Evolutionary conservation across 2,888 invertebrate species (phyloP).

Genomic region (Sabellastarte sp.): DNA sequence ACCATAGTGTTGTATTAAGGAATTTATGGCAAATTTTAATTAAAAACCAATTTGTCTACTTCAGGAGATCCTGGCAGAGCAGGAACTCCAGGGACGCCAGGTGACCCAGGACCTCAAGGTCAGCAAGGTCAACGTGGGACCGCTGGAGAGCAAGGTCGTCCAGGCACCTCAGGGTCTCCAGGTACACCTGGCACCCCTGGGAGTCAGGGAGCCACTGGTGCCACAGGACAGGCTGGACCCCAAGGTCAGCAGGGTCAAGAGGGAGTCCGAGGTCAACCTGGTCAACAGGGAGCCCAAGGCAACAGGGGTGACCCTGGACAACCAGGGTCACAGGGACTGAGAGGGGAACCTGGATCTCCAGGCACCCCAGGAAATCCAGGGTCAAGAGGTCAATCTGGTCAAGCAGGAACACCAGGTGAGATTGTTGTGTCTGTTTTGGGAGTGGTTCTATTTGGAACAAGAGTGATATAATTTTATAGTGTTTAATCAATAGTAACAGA

Average conservation of each 20-base stretch:
- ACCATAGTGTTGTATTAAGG: too few relatives aligned
- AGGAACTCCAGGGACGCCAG: constrained; percentile 26
- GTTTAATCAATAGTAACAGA: too few relatives aligned
- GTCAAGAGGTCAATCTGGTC: constrained; percentile 4
- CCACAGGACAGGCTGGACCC: constrained; percentile 6
- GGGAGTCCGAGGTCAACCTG: not conserved
- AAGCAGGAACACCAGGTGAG: constrained; percentile 4
- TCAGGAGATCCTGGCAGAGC: not conserved
- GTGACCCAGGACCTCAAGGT: constrained; percentile 24
- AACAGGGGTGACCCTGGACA: not conserved
- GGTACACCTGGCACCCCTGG: constrained; percentile 18
- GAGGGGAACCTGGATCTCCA: constrained; percentile 19
- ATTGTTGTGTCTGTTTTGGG: not conserved
- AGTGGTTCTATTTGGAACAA: too few relatives aligned
- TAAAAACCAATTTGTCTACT: too few relatives aligned
- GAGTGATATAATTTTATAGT: too few relatives aligned
- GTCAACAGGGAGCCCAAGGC: constrained; percentile 1
- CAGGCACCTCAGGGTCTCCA: constrained; percentile 15
- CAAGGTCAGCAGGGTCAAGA: constrained; percentile 10
- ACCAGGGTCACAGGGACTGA: constrained; percentile 29
- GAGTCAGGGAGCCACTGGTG: constrained; percentile 5
- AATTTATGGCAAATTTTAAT: too few relatives aligned
- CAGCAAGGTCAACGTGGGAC: constrained; percentile 18
- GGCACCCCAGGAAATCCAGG: constrained; percentile 14
- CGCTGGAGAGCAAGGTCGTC: constrained; percentile 8